Evolutionary conservation across 2,113 vertebrate species (phyloP).

Genomic region (Lophura nycthemera): DNA sequence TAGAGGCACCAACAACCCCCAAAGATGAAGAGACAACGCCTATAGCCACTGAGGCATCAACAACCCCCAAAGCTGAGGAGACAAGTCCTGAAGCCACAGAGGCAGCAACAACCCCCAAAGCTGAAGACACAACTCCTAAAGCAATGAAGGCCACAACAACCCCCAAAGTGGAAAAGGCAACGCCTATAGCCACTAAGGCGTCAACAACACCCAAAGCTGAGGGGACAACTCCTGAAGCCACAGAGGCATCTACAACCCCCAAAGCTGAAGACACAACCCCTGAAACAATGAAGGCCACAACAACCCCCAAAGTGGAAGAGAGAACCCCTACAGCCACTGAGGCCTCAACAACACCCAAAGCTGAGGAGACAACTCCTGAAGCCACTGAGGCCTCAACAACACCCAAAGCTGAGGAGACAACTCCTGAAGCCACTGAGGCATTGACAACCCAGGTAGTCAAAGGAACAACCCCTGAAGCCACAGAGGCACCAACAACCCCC

Average conservation of each 20-base stretch:
- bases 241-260: neutral
- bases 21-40: accelerated
- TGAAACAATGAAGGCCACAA: neutral
- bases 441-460: too few species aligned
- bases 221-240: neutral
- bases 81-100: neutral
- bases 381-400: neutral
- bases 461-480: neutral
- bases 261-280: neutral
- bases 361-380: neutral
- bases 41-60: accelerated
- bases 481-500: too few species aligned
- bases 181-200: neutral
- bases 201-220: accelerated
- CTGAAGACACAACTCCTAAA: neutral
- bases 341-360: neutral
- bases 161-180: accelerated
- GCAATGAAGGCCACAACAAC: too few species aligned
- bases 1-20: neutral
- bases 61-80: accelerated
- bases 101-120: accelerated
- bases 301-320: neutral
- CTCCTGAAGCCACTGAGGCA: too few species aligned
- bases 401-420: accelerated
- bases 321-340: neutral